A percentile compares a stretch with the other conserved stretches of the same genome.
phyloP scores from a whole-genome alignment of 2,113 vertebrate genomes.

The Platanista minor region DNA sequence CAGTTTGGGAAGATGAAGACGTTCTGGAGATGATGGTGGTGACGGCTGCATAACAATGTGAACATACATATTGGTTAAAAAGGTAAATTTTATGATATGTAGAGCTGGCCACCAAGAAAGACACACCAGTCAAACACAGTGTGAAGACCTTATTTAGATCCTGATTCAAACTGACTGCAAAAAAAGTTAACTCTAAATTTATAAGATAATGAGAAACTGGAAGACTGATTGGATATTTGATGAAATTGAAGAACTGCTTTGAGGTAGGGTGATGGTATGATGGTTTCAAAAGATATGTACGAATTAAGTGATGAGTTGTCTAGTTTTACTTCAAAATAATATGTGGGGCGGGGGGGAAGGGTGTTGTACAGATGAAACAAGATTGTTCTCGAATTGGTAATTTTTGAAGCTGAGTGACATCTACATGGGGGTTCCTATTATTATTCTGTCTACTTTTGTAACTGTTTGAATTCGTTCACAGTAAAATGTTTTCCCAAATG shows the following conservation, averaged over 20 bases:
- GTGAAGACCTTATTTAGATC: neutral
- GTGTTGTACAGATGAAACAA: neutral
- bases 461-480: neutral
- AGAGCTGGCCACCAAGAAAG: neutral
- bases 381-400: neutral
- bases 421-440: neutral
- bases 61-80: neutral
- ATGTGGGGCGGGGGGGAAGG: neutral
- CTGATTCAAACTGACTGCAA: neutral
- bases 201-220: neutral
- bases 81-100: too few relatives aligned
- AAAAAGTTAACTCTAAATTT: neutral
- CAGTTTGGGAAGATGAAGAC: neutral
- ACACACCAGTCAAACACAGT: neutral
- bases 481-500: neutral
- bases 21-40: neutral
- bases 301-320: neutral
- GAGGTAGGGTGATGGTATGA: neutral
- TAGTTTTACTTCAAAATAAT: neutral
- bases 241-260: neutral
- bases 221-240: neutral
- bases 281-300: neutral
- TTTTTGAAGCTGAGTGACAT: neutral
- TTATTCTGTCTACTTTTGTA: neutral
- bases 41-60: accelerated